Conservation (phyloP, 23 tunicate genomes). For the Clavelina lepadiformis region DNA sequence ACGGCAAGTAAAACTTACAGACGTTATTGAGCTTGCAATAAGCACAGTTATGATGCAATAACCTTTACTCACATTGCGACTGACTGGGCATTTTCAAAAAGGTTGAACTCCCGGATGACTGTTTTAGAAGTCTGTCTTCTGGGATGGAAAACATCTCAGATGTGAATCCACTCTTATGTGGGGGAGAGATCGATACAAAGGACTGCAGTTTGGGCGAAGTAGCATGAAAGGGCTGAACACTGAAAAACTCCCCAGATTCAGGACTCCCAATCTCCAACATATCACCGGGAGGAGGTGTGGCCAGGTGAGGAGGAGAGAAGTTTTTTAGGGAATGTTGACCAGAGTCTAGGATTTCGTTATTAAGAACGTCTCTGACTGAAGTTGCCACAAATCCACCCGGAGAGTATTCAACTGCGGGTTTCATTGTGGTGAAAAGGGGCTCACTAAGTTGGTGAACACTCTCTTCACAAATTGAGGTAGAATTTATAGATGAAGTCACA, state of each 20-base stretch:
- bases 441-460: too few species aligned
- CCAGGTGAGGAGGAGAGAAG: constrained; percentile 20
- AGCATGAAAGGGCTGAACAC: constrained; percentile 5
- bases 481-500: constrained; percentile 6
- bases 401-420: constrained; percentile 9
- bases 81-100: too few species aligned
- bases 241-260: constrained; percentile 40
- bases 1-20: too few species aligned
- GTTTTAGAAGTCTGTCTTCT: too few species aligned
- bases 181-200: constrained; percentile 4
- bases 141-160: too few species aligned
- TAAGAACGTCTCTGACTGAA: constrained; percentile 26
- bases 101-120: too few species aligned
- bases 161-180: too few species aligned
- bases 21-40: too few species aligned
- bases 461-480: background rate
- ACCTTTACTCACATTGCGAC: too few species aligned
- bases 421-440: constrained; percentile 1
- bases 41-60: too few species aligned
- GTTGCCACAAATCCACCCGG: constrained; percentile 45
- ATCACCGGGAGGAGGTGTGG: constrained; percentile 16
- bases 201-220: constrained; percentile 3
- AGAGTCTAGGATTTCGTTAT: background rate
- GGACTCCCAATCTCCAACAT: constrained; percentile 17
- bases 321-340: constrained; percentile 4